These are phyloP conservation scores for Pao palembangensis DNA, from an alignment of 2,113 vertebrate genomes.

Conservation along the genomic window DNA sequence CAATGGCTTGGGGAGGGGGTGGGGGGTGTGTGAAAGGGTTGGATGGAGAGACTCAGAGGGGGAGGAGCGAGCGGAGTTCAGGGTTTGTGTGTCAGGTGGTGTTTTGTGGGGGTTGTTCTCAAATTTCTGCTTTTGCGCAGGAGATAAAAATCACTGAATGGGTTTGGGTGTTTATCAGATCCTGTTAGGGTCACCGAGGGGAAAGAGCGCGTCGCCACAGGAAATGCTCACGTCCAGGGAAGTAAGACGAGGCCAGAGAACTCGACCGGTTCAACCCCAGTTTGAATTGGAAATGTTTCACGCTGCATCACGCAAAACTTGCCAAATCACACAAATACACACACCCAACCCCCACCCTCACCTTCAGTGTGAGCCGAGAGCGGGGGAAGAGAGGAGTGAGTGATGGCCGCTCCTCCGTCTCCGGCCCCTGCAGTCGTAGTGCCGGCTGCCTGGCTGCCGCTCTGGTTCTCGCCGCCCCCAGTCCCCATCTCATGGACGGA, in stretches of 20 bases:
- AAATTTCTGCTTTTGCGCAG: conserved; percentile 62
- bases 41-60: conserved; percentile 43
- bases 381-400: conserved; percentile 38
- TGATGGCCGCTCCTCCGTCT: conserved; percentile 44
- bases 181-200: no score
- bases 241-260: conserved; percentile 3
- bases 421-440: conserved; percentile 38
- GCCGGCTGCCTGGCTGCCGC: conserved; percentile 32
- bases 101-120: conserved; percentile 63
- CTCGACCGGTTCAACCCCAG: conserved; percentile 20
- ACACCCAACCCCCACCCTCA: conserved; percentile 28
- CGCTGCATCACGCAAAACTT: no score
- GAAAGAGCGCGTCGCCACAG: no score
- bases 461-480: conserved; percentile 16
- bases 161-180: conserved; percentile 34
- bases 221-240: no score
- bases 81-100: conserved; percentile 71
- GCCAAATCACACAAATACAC: no score
- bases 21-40: not conserved
- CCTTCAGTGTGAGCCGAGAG: conserved; percentile 35
- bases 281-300: conserved; percentile 14
- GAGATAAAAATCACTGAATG: conserved; percentile 64
- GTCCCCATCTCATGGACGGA: conserved; percentile 39
- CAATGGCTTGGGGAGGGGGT: conserved; percentile 59
- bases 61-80: conserved; percentile 59